Evolutionary conservation across 2,113 vertebrate species (phyloP).

Genomic region (Oncorhynchus kisutch): DNA sequence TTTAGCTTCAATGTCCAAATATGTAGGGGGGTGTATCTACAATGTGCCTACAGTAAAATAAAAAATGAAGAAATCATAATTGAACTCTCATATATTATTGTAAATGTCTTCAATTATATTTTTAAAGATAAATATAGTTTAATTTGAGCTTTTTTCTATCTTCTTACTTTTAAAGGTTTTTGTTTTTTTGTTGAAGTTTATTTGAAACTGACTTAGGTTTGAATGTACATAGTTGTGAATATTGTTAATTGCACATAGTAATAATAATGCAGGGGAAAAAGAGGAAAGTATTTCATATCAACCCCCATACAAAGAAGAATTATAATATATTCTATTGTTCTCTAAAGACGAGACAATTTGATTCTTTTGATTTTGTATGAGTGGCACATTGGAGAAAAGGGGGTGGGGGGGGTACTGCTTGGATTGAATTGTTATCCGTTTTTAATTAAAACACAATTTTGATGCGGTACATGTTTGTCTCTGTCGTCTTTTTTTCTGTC

Average conservation of each 20-base stretch:
- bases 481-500: slow-evolving; percentile 20
- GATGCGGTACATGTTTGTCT: slow-evolving; percentile 24
- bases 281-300: slow-evolving; percentile 67
- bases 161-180: slow-evolving; percentile 67
- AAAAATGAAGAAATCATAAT: slow-evolving; percentile 76
- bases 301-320: slow-evolving; percentile 58
- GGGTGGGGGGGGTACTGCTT: slow-evolving; percentile 33
- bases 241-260: slow-evolving; percentile 71
- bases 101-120: slow-evolving; percentile 71
- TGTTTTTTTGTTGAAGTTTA: slow-evolving; percentile 55
- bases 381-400: slow-evolving; percentile 57
- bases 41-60: slow-evolving; percentile 77
- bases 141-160: slow-evolving; percentile 70
- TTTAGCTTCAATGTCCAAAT: no score
- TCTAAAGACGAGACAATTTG: slow-evolving; percentile 60
- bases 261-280: slow-evolving; percentile 43
- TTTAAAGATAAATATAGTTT: slow-evolving; percentile 72
- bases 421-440: slow-evolving; percentile 66
- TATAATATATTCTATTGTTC: slow-evolving; percentile 60
- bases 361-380: slow-evolving; percentile 71
- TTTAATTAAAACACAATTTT: slow-evolving; percentile 72
- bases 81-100: slow-evolving; percentile 71
- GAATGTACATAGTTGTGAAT: slow-evolving; percentile 81
- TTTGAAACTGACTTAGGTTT: slow-evolving; percentile 66
- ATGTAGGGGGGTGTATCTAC: slow-evolving; percentile 51